phyloP scores from a whole-genome alignment of 2,113 vertebrate genomes.

The Petrocephalus microphthalmus region DNA sequence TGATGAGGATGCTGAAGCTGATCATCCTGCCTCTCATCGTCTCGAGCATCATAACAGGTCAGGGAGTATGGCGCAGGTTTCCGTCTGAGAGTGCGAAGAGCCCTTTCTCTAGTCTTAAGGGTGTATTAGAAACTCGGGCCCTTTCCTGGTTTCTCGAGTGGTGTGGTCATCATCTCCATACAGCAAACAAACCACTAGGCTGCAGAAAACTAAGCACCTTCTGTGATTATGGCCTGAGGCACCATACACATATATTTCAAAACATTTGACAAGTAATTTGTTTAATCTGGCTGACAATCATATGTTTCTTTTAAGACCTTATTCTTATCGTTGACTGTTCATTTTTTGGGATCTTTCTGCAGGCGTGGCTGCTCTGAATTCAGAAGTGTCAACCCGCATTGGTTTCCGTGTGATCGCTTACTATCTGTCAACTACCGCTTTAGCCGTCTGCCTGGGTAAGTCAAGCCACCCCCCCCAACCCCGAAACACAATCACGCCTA shows the following conservation, averaged over 20 bases:
- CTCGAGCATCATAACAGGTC: constrained; percentile 79
- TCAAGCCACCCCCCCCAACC: background rate
- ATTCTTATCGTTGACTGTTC: background rate
- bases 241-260: background rate
- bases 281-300: background rate
- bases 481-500: background rate
- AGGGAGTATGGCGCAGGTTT: background rate
- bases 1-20: constrained; percentile 78
- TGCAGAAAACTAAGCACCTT: background rate
- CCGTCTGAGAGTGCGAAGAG: background rate
- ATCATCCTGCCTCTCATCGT: constrained; percentile 72
- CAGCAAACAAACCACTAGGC: background rate
- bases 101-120: background rate
- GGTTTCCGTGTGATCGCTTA: constrained; percentile 67
- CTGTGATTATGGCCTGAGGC: background rate
- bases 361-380: constrained; percentile 53
- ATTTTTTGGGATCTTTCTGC: background rate
- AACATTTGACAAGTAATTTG: background rate
- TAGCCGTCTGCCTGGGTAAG: constrained; percentile 73
- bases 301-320: background rate
- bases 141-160: background rate
- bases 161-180: background rate
- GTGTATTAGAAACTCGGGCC: background rate
- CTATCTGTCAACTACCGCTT: constrained; percentile 68
- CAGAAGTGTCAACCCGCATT: constrained; percentile 66